Conservation (phyloP, 2,888 invertebrate species). For the Oithona nana region DNA sequence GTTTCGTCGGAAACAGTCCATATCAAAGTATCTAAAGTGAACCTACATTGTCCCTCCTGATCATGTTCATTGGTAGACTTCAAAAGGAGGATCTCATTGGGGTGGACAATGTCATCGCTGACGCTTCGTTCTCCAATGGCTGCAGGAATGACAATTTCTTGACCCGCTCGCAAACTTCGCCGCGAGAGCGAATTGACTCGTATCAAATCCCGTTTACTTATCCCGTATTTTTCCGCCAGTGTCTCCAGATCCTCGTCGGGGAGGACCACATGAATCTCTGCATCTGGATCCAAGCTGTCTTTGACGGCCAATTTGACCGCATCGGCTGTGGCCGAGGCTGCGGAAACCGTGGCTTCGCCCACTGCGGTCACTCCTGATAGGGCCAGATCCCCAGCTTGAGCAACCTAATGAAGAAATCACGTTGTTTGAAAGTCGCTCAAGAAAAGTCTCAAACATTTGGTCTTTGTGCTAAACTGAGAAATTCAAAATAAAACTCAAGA, state of each 20-base stretch:
- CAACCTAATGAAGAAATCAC: no score
- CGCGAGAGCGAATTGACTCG: background rate
- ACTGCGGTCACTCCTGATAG: constrained; percentile 8
- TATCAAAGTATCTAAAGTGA: background rate
- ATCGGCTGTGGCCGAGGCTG: background rate
- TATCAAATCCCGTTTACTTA: background rate
- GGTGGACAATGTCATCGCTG: background rate
- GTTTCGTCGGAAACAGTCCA: background rate
- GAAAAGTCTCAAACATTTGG: no score
- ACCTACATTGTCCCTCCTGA: background rate
- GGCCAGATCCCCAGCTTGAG: background rate
- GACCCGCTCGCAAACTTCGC: background rate
- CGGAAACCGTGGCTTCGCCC: constrained; percentile 2
- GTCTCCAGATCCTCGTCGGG: background rate
- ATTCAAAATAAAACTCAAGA: no score
- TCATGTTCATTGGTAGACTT: background rate
- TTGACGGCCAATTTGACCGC: background rate
- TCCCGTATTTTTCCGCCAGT: background rate
- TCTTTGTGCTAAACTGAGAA: no score
- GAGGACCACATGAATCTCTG: background rate
- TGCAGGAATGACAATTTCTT: background rate
- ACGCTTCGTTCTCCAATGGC: background rate
- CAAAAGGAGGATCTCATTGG: background rate
- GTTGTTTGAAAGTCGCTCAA: no score
- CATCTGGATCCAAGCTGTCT: background rate